Evolutionary conservation across 2,797 vertebrate species (phyloP).

Genomic region (Acipenser ruthenus): DNA sequence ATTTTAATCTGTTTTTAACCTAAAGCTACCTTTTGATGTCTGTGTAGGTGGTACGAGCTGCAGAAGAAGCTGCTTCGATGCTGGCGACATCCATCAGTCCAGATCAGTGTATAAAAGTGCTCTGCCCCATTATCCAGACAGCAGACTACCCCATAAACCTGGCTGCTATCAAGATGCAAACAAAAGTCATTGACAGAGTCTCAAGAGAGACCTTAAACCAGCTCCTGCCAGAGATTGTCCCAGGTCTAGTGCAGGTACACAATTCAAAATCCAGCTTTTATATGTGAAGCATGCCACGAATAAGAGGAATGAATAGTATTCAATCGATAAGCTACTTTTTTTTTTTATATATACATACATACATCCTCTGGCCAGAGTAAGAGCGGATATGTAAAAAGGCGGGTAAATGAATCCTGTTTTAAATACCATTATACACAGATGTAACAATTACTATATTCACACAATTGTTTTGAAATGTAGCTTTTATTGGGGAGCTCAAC

Average conservation of each 20-base stretch:
- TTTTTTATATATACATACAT: background rate
- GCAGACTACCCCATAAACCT: slow-evolving; percentile 94
- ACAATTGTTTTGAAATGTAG: no score
- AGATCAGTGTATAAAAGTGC: slow-evolving; percentile 92
- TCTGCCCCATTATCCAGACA: slow-evolving; percentile 94
- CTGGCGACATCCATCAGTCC: slow-evolving; percentile 87
- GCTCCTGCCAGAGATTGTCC: slow-evolving; percentile 87
- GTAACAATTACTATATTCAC: no score
- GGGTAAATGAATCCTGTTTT: no score
- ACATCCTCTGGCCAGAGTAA: no score
- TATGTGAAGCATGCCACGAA: slow-evolving; percentile 10
- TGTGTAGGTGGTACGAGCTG: slow-evolving; percentile 81
- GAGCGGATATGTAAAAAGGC: no score
- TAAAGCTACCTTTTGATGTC: slow-evolving; percentile 8
- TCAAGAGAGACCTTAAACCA: slow-evolving; percentile 75
- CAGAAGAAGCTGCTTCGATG: slow-evolving; percentile 88
- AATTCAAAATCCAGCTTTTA: background rate
- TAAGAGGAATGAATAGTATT: no score
- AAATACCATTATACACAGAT: no score
- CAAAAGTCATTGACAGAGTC: slow-evolving; percentile 86
- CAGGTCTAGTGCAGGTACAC: slow-evolving; percentile 87
- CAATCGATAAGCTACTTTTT: background rate
- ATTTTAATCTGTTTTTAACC: no score
- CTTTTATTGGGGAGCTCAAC: no score
- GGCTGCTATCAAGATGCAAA: slow-evolving; percentile 96